phyloP scores from a whole-genome alignment of 2,113 vertebrate species.

The Leucoraja erinaceus region DNA sequence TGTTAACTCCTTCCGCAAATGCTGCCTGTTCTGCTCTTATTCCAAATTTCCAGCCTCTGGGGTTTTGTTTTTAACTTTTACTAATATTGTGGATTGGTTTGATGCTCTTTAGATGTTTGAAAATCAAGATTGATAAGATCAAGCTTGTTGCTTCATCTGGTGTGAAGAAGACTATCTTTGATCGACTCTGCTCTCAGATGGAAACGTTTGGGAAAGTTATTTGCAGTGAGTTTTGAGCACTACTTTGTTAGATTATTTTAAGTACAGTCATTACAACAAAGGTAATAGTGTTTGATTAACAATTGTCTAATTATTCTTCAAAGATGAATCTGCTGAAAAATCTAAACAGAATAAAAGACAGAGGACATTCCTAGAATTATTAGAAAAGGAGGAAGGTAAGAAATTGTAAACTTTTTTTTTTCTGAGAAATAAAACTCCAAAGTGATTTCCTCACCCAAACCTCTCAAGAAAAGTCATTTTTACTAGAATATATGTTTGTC shows the following conservation, averaged over 20 bases:
- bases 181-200: conserved; percentile 65
- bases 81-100: background rate
- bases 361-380: conserved; percentile 46
- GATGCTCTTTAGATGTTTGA: conserved; percentile 60
- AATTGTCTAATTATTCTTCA: background rate
- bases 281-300: background rate
- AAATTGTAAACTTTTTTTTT: background rate
- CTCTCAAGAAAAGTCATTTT: background rate
- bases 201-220: conserved; percentile 63
- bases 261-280: background rate
- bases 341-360: conserved; percentile 50
- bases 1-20: too few species aligned
- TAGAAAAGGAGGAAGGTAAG: conserved; percentile 54
- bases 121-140: conserved; percentile 69
- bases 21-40: too few species aligned
- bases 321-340: conserved; percentile 24
- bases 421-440: background rate
- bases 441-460: background rate
- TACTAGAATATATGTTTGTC: background rate
- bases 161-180: conserved; percentile 71
- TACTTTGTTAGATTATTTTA: background rate
- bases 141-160: conserved; percentile 66
- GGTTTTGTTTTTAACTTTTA: background rate
- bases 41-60: conserved; percentile 39
- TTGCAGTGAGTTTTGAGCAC: conserved; percentile 56